Evolutionary conservation across 2,888 invertebrate species (phyloP).

Genomic region (Linnaemya tessellans): DNA sequence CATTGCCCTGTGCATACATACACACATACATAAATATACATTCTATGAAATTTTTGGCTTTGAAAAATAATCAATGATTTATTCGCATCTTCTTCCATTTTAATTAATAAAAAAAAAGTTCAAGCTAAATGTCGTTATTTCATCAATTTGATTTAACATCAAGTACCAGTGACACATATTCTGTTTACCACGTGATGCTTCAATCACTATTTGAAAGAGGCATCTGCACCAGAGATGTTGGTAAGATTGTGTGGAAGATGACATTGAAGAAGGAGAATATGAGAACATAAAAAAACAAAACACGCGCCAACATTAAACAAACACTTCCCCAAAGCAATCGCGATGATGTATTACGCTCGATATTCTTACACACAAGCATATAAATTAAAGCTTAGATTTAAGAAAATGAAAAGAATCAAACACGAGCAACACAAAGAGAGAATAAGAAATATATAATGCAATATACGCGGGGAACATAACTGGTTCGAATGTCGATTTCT

Average conservation of each 20-base stretch:
- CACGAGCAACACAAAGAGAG: background rate
- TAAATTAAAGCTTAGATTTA: background rate
- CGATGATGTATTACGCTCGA: constrained; percentile 16
- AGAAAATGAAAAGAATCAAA: background rate
- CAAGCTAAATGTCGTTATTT: constrained; percentile 28
- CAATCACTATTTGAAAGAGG: constrained; percentile 20
- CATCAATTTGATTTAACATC: constrained; percentile 54
- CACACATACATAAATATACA: background rate
- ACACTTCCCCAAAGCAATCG: constrained; percentile 23
- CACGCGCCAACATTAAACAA: constrained; percentile 14
- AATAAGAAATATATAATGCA: background rate
- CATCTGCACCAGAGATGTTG: background rate
- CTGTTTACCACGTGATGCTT: constrained; percentile 48
- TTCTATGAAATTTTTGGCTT: too few species aligned
- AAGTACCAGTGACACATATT: constrained; percentile 55
- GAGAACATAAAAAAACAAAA: background rate
- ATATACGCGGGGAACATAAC: background rate
- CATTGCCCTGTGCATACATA: background rate
- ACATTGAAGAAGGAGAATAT: background rate
- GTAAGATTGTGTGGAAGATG: background rate
- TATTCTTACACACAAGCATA: background rate
- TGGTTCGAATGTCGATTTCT: too few species aligned
- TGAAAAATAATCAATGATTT: too few species aligned
- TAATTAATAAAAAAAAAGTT: background rate
- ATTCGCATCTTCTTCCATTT: too few species aligned